Evolutionary conservation across 1,140 invertebrate species (phyloP), one percentile per base, ranked within the genome.

Genomic region (Octopus sinensis): DNA sequence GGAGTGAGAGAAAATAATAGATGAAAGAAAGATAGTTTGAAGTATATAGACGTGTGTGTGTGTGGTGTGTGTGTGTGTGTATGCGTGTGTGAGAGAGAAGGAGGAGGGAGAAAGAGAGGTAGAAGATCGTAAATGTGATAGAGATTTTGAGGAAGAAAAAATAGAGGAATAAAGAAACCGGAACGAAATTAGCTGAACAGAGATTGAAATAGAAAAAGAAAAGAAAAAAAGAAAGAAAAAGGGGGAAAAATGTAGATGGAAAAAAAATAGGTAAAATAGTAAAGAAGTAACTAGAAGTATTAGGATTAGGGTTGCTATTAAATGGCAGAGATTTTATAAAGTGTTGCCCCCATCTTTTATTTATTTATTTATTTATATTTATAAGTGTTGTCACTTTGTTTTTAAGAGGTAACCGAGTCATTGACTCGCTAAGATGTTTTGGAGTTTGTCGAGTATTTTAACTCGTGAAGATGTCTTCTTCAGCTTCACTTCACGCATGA

Each of bases 141-240:
- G 56, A 79, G 53, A 62, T 23, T 4, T 13, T 2, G 53, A 62
- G 53, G 52, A 54, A 79, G 53, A 56, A 68, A n/a, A 23, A 23
- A 52, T n/a, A 30, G 30, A 68, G 4, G 13, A 62, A 5, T 62
- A 62, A 10, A 51, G 43, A 13, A 51, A 30, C 12, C 56, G 71
- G 23, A 9, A 43, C 54, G 13, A 76, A 87, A 86, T 85, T 84
- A 88, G 86, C 84, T 88, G 86, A 77, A 83, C 82, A 52, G 83
- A 86, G 53, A 73, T 13, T 13, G 13, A 73, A 6, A 17, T n/a
- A 13, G 30, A 73, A 13, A 17, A 73, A 13, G 68, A 73, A 73
- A 5, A 23, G 13, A 17, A 73, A 73, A 13, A 71, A 17, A 13
- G 30, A 73, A 23, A 73, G 30, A 0, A 73, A 73, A 6, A 73